Evolutionary conservation across 2,797 vertebrate genomes (phyloP).

Genomic region (Leptoclinus maculatus): DNA sequence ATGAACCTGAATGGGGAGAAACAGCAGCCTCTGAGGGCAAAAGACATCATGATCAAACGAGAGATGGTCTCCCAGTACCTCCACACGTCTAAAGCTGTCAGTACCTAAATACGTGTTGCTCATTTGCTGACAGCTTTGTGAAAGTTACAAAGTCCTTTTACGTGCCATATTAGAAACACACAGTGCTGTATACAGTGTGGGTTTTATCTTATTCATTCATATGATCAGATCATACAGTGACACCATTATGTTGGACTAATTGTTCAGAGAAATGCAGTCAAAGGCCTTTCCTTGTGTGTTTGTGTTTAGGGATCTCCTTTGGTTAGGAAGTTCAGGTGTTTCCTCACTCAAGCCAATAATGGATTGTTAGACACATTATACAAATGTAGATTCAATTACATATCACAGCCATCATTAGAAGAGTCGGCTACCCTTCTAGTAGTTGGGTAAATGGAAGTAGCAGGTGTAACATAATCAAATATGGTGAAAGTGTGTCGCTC

Average conservation of each 20-base stretch:
- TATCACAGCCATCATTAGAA: not conserved
- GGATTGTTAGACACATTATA: not conserved
- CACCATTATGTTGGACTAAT: not conserved
- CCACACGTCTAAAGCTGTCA: slow-evolving; percentile 91
- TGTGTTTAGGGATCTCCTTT: not conserved
- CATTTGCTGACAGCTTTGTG: not conserved
- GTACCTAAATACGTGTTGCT: slow-evolving; percentile 55
- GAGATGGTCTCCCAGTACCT: slow-evolving; percentile 96
- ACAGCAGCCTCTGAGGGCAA: slow-evolving; percentile 89
- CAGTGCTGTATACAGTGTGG: not conserved
- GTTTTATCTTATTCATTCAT: not conserved
- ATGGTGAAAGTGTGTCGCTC: slow-evolving; percentile 8
- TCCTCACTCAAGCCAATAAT: not conserved
- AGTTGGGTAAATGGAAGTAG: slow-evolving; percentile 8
- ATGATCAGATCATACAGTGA: not conserved
- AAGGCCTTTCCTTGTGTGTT: not conserved
- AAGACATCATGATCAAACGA: slow-evolving; percentile 92
- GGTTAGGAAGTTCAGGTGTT: not conserved
- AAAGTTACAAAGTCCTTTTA: not conserved
- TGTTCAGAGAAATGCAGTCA: not conserved
- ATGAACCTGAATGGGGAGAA: slow-evolving; percentile 94
- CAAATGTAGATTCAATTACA: not conserved
- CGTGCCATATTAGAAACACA: not conserved
- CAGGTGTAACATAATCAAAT: slow-evolving; percentile 29
- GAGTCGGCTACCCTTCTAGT: not conserved